These are phyloP conservation scores for Heliangelus exortis DNA, from an alignment of 2,797 vertebrate genomes.

Conservation along the genomic window DNA sequence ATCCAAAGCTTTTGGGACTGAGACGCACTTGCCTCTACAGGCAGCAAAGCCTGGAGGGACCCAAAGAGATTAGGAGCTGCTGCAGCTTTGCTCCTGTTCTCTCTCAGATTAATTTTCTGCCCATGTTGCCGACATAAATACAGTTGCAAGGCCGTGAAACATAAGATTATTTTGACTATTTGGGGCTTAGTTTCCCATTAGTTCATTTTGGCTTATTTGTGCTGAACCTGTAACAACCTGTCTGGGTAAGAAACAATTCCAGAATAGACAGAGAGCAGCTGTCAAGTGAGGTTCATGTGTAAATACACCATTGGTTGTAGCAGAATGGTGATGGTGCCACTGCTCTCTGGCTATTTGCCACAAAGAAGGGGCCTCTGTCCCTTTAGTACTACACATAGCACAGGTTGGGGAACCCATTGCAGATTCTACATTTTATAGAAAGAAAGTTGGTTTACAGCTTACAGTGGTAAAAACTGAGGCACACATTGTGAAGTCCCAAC, in stretches of 20 bases:
- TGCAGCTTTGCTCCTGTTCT: neutral
- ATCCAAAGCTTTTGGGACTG: neutral
- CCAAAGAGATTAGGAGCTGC: neutral
- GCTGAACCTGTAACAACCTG: neutral
- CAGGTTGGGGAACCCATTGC: neutral
- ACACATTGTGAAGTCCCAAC: neutral
- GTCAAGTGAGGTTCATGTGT: neutral
- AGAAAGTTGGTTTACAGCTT: neutral
- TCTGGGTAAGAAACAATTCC: neutral
- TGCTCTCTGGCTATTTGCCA: neutral
- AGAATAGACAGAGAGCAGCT: neutral
- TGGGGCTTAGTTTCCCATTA: neutral
- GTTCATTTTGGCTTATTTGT: neutral
- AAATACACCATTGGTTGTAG: neutral
- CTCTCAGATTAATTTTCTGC: neutral
- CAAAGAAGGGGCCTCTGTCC: neutral
- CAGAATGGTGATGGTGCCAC: neutral
- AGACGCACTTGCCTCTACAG: neutral
- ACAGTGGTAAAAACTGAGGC: neutral
- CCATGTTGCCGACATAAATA: neutral
- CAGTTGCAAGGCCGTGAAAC: neutral
- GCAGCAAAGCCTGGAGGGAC: neutral
- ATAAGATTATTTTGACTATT: neutral
- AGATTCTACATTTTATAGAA: neutral
- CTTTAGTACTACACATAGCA: neutral